Percentiles rank a stretch among this genome's conserved stretches.
These are phyloP conservation scores for Sebastes taczanowskii DNA, from an alignment of 2,797 vertebrate genomes.

Conservation along the genomic window DNA sequence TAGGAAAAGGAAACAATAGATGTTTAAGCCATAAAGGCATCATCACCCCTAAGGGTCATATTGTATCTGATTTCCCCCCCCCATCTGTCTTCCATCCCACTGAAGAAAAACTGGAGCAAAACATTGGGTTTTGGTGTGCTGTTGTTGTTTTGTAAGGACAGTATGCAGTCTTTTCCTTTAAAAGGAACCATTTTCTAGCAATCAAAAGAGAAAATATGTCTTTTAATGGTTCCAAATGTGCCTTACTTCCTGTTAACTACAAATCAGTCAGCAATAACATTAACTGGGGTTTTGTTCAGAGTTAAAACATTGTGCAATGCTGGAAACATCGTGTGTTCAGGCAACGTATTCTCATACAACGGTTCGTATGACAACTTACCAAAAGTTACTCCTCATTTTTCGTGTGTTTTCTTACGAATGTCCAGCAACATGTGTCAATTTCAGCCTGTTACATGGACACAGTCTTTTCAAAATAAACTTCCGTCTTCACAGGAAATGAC, in stretches of 20 bases:
- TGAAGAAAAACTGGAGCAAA: not conserved
- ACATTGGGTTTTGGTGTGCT: not conserved
- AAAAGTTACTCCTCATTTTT: not conserved
- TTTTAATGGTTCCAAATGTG: not conserved
- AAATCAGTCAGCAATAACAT: not conserved
- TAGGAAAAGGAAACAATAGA: conserved; percentile 27
- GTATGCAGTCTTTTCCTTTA: not conserved
- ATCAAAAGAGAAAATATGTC: not conserved
- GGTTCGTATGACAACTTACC: not conserved
- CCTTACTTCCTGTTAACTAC: not conserved
- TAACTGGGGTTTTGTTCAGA: not conserved
- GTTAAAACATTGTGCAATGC: not conserved
- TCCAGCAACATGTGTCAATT: not conserved
- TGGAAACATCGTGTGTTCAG: not conserved
- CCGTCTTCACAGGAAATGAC: not conserved
- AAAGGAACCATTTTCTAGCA: not conserved
- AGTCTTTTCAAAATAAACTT: not conserved
- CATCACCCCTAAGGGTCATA: conserved; percentile 1
- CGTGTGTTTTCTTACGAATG: not conserved
- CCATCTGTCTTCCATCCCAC: not conserved
- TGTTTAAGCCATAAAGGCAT: conserved; percentile 32
- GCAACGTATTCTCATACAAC: no score
- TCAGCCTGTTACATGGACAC: not conserved
- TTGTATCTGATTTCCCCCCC: not conserved
- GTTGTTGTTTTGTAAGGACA: not conserved